Evolutionary conservation across 2,113 vertebrate genomes (phyloP).

Genomic region (Cyprinus carpio): DNA sequence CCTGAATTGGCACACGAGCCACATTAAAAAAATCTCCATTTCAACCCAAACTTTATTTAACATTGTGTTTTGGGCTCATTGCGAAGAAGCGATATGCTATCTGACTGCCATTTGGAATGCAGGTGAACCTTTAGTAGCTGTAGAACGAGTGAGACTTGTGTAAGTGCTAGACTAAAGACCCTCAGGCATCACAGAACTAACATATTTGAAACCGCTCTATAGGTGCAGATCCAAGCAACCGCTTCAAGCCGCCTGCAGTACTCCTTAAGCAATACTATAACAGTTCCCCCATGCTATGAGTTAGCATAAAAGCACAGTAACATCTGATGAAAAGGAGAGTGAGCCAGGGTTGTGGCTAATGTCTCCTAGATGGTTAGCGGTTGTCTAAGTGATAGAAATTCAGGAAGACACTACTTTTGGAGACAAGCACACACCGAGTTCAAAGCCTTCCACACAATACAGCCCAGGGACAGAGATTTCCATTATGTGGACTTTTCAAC

Average conservation of each 20-base stretch:
- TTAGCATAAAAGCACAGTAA: conserved; percentile 36
- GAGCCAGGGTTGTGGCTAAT: conserved; percentile 30
- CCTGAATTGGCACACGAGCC: conserved; percentile 3
- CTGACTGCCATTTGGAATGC: background rate
- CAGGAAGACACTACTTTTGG: conserved; percentile 10
- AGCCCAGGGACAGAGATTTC: conserved; percentile 21
- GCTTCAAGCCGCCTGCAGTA: conserved; percentile 15
- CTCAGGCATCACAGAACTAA: conserved; percentile 26
- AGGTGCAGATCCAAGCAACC: conserved; percentile 41
- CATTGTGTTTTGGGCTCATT: conserved; percentile 36
- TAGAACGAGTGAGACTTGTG: conserved; percentile 18
- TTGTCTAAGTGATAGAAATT: conserved; percentile 32
- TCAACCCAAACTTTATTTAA: conserved; percentile 34
- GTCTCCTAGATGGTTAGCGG: conserved; percentile 44
- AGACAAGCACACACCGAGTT: background rate
- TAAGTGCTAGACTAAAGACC: conserved; percentile 1
- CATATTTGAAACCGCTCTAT: background rate
- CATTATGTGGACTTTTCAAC: background rate
- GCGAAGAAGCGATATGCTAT: background rate
- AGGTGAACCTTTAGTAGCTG: background rate
- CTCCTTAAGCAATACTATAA: background rate
- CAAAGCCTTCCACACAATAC: conserved; percentile 10
- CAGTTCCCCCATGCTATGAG: conserved; percentile 15
- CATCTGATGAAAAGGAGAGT: conserved; percentile 25
- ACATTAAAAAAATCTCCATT: conserved; percentile 45